Evolutionary conservation across 2,888 invertebrate genomes (phyloP).

Genomic region (Parnassius glacialis): DNA sequence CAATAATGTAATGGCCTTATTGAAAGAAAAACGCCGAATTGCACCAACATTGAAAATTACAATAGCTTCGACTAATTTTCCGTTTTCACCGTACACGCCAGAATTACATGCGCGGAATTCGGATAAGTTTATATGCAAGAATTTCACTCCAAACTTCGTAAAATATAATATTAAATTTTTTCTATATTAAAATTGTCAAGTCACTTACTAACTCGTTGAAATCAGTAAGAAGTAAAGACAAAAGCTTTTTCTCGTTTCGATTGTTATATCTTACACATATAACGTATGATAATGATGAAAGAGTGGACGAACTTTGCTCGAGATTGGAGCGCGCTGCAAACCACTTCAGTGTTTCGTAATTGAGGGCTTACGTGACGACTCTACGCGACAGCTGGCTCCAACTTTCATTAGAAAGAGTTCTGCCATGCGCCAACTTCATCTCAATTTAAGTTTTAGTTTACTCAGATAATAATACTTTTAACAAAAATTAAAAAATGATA

Average conservation of each 20-base stretch:
- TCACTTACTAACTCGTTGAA: not conserved
- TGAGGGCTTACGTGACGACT: slow-evolving; percentile 78
- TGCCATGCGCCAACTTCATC: slow-evolving; percentile 69
- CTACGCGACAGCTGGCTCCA: slow-evolving; percentile 66
- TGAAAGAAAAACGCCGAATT: too few species aligned
- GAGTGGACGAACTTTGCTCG: slow-evolving; percentile 72
- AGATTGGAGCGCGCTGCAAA: slow-evolving; percentile 50
- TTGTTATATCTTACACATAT: slow-evolving; percentile 20
- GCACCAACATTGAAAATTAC: too few species aligned
- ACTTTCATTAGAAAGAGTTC: slow-evolving; percentile 65
- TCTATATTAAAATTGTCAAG: too few species aligned
- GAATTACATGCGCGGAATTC: too few species aligned
- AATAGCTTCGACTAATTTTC: too few species aligned
- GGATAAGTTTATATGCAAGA: too few species aligned
- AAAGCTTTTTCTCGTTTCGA: slow-evolving; percentile 11
- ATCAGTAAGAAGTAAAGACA: not conserved
- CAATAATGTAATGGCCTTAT: too few species aligned
- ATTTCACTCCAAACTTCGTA: too few species aligned
- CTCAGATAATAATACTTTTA: not conserved
- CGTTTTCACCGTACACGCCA: too few species aligned
- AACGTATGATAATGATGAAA: slow-evolving; percentile 61
- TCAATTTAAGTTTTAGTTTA: slow-evolving; percentile 70
- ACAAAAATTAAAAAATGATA: too few species aligned
- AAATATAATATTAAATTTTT: too few species aligned
- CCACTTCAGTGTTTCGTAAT: slow-evolving; percentile 76